These are phyloP conservation scores for Gephyroberyx darwinii DNA, from an alignment of 2,797 vertebrate species.

Conservation along the genomic window DNA sequence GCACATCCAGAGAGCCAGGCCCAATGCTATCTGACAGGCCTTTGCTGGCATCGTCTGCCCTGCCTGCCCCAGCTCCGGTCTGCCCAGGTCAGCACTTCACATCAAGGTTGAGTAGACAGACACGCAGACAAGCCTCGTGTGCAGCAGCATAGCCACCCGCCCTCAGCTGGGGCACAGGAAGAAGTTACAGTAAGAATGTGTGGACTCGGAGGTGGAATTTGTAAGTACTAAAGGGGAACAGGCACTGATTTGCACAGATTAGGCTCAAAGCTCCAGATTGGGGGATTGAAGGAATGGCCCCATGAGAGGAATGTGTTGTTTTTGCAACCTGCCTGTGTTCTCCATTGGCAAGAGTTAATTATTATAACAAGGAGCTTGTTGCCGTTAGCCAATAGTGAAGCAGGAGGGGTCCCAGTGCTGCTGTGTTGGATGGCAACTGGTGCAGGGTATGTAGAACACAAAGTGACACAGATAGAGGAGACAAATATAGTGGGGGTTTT, in stretches of 20 bases:
- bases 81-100: conserved; percentile 77
- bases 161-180: conserved; percentile 49
- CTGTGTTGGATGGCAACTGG: conserved; percentile 13
- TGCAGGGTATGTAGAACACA: conserved; percentile 11
- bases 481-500: conserved; percentile 1
- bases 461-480: conserved; percentile 8
- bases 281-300: conserved; percentile 53
- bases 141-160: conserved; percentile 48
- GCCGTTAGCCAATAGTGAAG: conserved; percentile 19
- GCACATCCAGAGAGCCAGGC: conserved; percentile 47
- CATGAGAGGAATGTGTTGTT: conserved; percentile 67
- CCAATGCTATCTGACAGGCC: conserved; percentile 71
- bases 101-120: conserved; percentile 70
- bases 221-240: conserved; percentile 60
- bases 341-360: conserved; percentile 51
- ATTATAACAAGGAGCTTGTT: conserved; percentile 50
- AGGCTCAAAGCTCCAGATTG: conserved; percentile 57
- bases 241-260: conserved; percentile 71
- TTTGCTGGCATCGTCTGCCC: conserved; percentile 56
- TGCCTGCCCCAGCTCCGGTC: conserved; percentile 43
- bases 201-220: conserved; percentile 63
- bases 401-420: conserved; percentile 8
- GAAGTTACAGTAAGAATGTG: conserved; percentile 61
- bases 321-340: conserved; percentile 44
- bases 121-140: conserved; percentile 51